Conservation (phyloP, 2,113 vertebrate genomes). For the Pampusana beccarii region DNA sequence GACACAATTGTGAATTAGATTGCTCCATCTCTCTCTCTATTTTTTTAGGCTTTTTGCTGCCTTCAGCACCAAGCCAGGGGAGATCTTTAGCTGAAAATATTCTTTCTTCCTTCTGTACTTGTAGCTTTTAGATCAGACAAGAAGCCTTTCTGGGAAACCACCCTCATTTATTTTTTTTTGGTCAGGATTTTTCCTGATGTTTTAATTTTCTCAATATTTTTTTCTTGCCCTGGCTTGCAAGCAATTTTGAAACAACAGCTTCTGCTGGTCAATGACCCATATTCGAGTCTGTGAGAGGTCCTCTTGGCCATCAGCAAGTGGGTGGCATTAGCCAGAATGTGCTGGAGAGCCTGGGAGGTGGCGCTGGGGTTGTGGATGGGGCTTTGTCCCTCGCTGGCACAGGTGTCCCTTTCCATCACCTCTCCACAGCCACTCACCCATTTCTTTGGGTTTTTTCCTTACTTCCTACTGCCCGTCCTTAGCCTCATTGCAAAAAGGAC, state of each 20-base stretch:
- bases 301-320: rapidly evolving
- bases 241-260: not conserved
- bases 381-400: rapidly evolving
- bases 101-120: not conserved
- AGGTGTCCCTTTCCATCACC: not conserved
- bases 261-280: not conserved
- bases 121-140: not conserved
- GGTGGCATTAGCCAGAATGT: not conserved
- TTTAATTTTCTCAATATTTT: not conserved
- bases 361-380: not conserved
- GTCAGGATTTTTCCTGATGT: not conserved
- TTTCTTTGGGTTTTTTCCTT: not conserved
- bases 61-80: not conserved
- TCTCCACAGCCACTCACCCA: not conserved
- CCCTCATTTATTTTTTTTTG: not conserved
- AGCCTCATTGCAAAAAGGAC: not conserved
- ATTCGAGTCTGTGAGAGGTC: rapidly evolving
- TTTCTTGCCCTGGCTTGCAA: not conserved
- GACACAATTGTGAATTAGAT: not conserved
- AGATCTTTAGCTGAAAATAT: not conserved
- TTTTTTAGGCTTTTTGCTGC: not conserved
- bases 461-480: not conserved
- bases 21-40: not conserved
- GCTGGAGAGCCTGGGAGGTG: not conserved
- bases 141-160: not conserved